Evolutionary conservation across 2,888 invertebrate species (phyloP), one percentile per base, ranked within the genome.

Genomic region (Eudemis profundana): DNA sequence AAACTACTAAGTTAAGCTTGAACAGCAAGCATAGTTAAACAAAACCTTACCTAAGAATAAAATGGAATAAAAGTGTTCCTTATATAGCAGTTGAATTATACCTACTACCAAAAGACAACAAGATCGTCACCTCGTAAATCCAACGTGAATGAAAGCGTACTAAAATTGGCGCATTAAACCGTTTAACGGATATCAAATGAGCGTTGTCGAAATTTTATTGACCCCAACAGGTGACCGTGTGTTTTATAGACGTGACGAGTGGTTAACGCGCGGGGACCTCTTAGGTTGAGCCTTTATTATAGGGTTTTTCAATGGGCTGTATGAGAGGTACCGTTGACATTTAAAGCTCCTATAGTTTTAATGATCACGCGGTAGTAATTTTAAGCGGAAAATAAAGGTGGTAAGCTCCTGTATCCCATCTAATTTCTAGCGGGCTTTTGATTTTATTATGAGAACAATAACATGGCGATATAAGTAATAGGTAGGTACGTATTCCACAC

Each of bases 171-270:
- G 78, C 81, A 87, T 87, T 87, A 87, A 87, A 87, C 83, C 76
- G 79, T 78, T 65, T 65, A 65, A 60, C 38, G 44, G 33, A 46
- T 19, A 19, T 53, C 51, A 53, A 60, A 65, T 81, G 79, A 76
- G 81, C 87, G 87, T 87, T 88, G 87, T 86, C 84, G 78, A 84
- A 84, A 83, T 85, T 87, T 86, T 86, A 87, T 87, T 83, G 84
- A 82, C 83, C 78, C 80, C 88, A 89, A 89, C 90, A 90, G 90
- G 90, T 90, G 90, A 90, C 90, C 87, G 85, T 79, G 82, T 81
- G 81, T 87, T 89, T 85, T 86, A 90, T 90, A 86, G 87, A 86
- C 76, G 85, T 78, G 81, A 87, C 33, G 8, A 5, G 83, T 85
- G 86, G 84, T 86, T 85, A 86, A 86, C 83, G 82, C 78, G 82